Conservation (phyloP, 2,113 vertebrate genomes). For the Eulemur rufifrons region DNA sequence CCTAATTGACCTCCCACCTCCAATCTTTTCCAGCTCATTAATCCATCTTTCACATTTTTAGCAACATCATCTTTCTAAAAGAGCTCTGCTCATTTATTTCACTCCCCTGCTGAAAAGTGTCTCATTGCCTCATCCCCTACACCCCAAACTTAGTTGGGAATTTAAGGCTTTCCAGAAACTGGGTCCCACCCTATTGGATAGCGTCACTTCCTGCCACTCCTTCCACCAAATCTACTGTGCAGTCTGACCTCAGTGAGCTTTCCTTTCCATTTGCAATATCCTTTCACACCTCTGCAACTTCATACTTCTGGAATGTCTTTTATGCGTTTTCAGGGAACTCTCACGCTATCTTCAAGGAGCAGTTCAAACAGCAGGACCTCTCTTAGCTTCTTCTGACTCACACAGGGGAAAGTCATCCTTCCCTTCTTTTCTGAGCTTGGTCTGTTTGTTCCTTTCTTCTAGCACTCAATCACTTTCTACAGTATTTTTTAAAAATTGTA, state of each 20-base stretch:
- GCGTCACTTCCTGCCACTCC: not conserved
- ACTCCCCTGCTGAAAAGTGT: constrained; percentile 50
- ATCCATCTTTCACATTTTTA: constrained; percentile 66
- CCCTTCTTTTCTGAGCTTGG: not conserved
- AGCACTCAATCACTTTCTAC: not conserved
- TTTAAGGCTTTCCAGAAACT: not conserved
- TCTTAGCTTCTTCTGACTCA: not conserved
- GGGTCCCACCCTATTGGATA: not conserved
- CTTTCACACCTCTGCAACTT: not conserved
- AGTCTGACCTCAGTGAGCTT: not conserved
- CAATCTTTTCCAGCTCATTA: constrained; percentile 72
- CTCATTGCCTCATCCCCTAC: constrained; percentile 18
- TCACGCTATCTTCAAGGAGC: not conserved
- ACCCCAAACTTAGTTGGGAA: not conserved
- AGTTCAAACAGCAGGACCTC: not conserved
- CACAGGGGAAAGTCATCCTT: not conserved
- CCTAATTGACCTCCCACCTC: constrained; percentile 55
- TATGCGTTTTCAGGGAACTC: not conserved
- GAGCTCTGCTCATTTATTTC: constrained; percentile 60
- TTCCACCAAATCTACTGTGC: not conserved
- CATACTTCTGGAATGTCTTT: not conserved
- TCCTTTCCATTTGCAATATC: not conserved
- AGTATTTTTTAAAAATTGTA: not conserved
- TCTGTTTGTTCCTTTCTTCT: not conserved
- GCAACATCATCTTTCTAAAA: constrained; percentile 58